A percentile compares a stretch with the other conserved stretches of the same genome.
Conservation (phyloP, 2,113 vertebrate species). For the Notarius quadriscutis region DNA sequence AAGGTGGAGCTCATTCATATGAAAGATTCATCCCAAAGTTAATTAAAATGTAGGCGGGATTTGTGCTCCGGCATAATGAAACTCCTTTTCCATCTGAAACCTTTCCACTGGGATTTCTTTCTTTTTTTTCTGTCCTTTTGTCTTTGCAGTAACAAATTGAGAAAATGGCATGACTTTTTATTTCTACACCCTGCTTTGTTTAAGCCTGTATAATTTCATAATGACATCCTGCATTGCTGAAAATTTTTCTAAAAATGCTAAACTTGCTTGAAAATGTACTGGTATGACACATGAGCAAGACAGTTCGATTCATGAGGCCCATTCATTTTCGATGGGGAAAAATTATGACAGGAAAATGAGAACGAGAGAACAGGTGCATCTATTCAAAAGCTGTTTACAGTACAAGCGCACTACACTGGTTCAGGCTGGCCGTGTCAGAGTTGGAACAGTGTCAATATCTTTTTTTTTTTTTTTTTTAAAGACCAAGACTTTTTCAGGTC, state of each 20-base stretch:
- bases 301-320: neutral
- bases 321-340: too few species aligned
- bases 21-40: slow-evolving; percentile 26
- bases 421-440: too few species aligned
- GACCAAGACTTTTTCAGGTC: too few species aligned
- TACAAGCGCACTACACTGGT: too few species aligned
- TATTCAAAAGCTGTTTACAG: too few species aligned
- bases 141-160: slow-evolving; percentile 5
- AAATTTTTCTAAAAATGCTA: neutral
- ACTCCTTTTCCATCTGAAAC: slow-evolving; percentile 8
- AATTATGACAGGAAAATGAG: too few species aligned
- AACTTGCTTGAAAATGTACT: neutral
- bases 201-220: too few species aligned
- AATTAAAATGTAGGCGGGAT: slow-evolving; percentile 31
- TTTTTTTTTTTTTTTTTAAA: too few species aligned
- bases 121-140: slow-evolving; percentile 1
- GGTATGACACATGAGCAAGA: neutral
- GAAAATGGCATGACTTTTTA: neutral
- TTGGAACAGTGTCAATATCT: too few species aligned
- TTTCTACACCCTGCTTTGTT: neutral
- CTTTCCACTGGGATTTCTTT: slow-evolving; percentile 9
- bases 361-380: too few species aligned
- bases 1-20: neutral
- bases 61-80: slow-evolving; percentile 25
- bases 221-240: neutral